A percentile compares a stretch with the other conserved stretches of the same genome.
Conservation (phyloP, 2,888 invertebrate genomes). For the Agonopterix heracliana region DNA sequence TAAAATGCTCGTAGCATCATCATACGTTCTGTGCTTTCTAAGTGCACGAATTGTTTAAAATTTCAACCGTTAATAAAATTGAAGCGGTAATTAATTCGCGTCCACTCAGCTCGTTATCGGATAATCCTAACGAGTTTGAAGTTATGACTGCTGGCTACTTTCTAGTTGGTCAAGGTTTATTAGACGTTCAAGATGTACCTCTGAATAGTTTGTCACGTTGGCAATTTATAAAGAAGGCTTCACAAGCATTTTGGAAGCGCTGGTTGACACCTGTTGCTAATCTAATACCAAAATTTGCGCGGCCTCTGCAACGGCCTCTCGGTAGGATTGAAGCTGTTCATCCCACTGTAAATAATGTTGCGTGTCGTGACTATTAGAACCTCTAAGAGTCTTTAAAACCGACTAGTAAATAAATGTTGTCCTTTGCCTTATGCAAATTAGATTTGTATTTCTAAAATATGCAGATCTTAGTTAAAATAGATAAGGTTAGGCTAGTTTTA, state of each 20-base stretch:
- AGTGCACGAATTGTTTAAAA: not conserved
- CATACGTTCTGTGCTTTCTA: not conserved
- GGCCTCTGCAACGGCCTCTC: too few species aligned
- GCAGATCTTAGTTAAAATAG: too few species aligned
- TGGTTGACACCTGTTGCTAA: not conserved
- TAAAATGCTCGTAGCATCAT: not conserved
- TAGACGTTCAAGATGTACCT: not conserved
- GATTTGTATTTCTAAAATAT: too few species aligned
- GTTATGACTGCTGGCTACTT: conserved; percentile 11
- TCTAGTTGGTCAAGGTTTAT: conserved; percentile 4
- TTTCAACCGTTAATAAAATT: not conserved
- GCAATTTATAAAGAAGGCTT: conserved; percentile 7
- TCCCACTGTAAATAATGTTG: not conserved
- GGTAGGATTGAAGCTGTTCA: too few species aligned
- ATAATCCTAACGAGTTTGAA: conserved; percentile 8
- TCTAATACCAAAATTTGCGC: too few species aligned
- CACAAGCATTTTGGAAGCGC: conserved; percentile 11
- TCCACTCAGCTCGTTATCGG: too few species aligned
- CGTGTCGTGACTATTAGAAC: conserved; percentile 1
- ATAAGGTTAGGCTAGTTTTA: too few species aligned
- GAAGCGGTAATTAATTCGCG: conserved; percentile 3
- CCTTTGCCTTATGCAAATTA: conserved; percentile 2
- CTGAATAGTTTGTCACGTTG: conserved; percentile 6
- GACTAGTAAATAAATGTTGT: conserved; percentile 1
- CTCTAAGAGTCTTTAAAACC: not conserved